Percentiles rank a stretch among this genome's conserved stretches.
Conservation (phyloP, 2,113 vertebrate genomes). For the Oncorhynchus clarkii region DNA sequence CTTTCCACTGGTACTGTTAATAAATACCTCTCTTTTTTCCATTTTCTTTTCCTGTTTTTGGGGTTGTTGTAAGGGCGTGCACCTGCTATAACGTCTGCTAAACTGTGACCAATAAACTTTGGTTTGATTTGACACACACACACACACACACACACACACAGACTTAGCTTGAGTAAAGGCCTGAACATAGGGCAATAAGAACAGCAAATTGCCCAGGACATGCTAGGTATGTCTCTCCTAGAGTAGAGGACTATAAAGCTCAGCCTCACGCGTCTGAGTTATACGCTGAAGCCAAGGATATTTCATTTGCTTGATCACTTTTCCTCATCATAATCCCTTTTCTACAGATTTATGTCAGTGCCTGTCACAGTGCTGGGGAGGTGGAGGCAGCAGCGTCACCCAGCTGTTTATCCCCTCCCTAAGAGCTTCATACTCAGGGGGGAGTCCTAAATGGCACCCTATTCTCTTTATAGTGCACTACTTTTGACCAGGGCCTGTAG, state of each 20-base stretch:
- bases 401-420: slow-evolving; percentile 69
- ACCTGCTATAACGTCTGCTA: too few relatives aligned
- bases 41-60: too few relatives aligned
- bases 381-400: slow-evolving; percentile 47
- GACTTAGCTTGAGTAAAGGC: slow-evolving; percentile 40
- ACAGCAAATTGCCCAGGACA: slow-evolving; percentile 66
- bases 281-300: slow-evolving; percentile 63
- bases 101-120: too few relatives aligned
- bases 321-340: slow-evolving; percentile 71
- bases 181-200: slow-evolving; percentile 52
- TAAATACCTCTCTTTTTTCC: too few relatives aligned
- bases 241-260: slow-evolving; percentile 67
- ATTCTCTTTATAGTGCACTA: too few relatives aligned
- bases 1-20: too few relatives aligned
- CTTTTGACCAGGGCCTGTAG: too few relatives aligned
- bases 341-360: slow-evolving; percentile 65
- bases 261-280: slow-evolving; percentile 60
- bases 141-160: slow-evolving; percentile 31
- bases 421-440: slow-evolving; percentile 50
- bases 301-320: slow-evolving; percentile 79
- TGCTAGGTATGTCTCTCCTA: slow-evolving; percentile 52
- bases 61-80: too few relatives aligned
- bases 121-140: slow-evolving; percentile 10
- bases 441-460: too few relatives aligned
- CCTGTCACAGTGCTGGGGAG: slow-evolving; percentile 65